A percentile compares a stretch with the other conserved stretches of the same genome.
Evolutionary conservation across 2,113 vertebrate genomes (phyloP).

Genomic region (Dascyllus trimaculatus): DNA sequence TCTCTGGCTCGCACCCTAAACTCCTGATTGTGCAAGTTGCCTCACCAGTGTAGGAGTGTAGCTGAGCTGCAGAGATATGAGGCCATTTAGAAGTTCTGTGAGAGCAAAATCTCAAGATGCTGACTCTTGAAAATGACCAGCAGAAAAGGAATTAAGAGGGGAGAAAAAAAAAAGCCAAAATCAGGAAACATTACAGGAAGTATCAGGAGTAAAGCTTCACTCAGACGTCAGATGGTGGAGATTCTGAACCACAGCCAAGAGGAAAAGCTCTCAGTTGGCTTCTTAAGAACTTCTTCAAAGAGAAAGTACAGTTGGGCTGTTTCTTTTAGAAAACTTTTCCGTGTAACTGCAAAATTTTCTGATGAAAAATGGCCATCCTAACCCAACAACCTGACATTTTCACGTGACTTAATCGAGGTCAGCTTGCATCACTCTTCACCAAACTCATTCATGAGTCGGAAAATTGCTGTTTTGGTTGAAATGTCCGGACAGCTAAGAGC

Average conservation of each 20-base stretch:
- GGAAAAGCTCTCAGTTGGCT: neutral
- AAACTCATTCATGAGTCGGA: neutral
- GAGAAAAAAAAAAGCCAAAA: neutral
- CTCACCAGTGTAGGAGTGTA: neutral
- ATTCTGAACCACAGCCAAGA: neutral
- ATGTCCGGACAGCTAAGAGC: neutral
- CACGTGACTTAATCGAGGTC: neutral
- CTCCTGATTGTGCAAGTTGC: neutral
- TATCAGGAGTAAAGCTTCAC: neutral
- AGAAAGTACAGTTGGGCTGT: neutral
- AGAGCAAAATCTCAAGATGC: neutral
- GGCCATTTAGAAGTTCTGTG: neutral
- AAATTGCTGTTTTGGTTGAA: neutral
- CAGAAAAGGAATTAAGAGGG: neutral
- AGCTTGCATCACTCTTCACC: constrained; percentile 7
- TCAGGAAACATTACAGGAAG: neutral
- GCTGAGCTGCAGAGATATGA: neutral
- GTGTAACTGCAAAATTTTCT: neutral
- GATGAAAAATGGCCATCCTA: constrained; percentile 9
- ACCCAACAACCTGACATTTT: constrained; percentile 1
- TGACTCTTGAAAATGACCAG: neutral
- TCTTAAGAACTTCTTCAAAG: too few species aligned
- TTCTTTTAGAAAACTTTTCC: neutral
- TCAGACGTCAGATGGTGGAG: neutral
- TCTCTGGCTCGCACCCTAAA: too few species aligned